Base-by-base conservation (phyloP, 2,797 vertebrate genomes). In the Poecile montanus region DNA sequence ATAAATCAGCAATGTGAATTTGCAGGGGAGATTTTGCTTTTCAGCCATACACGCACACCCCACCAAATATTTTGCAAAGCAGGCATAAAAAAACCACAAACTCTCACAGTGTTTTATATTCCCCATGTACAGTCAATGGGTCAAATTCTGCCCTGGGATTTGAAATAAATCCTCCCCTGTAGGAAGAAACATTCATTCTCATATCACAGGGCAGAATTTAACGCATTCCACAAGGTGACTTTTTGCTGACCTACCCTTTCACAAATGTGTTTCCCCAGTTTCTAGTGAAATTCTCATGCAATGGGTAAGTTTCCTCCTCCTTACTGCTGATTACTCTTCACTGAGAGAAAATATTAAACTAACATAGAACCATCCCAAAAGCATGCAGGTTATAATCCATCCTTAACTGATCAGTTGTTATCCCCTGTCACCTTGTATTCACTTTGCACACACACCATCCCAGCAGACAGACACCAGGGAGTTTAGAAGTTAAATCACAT, bases 401-500 rank as follows among this genome's bases (percentile, higher is more conserved):
- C 36, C 18, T 91, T 71, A 75, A 68, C 34, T 79, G 73, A 63
- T 51, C 38, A 21, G 67, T 53, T 82, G 66, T 85, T 82, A 81
- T 85, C 57, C 68, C 66, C 53, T 84, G 51, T 76, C 91, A 78
- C 76, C 48, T 67, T 66, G 45, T 23, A 45, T 89, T 92, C 47
- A 32, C 80, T 86, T 95, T 62, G 80, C 77, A 79, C 12, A 13
- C 78, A 91, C 66, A 38, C 56, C 18, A 45, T 81, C 66, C 86
- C 83, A 76, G 85, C 81, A 94, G 92, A 47, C 63, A 70, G 50
- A 65, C 91, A 66, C 30, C 34, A 81, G 81, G 95, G 91, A 91
- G 92, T 97, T 96, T 94, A 97, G 97, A 96, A 92, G 96, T 96
- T 96, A 94, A 93, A 85, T 75, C 93, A 96, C 96, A 94, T 97